A percentile compares a stretch with the other conserved stretches of the same genome.
Evolutionary conservation across 2,888 invertebrate genomes (phyloP).

Genomic region (Philaethria dido): DNA sequence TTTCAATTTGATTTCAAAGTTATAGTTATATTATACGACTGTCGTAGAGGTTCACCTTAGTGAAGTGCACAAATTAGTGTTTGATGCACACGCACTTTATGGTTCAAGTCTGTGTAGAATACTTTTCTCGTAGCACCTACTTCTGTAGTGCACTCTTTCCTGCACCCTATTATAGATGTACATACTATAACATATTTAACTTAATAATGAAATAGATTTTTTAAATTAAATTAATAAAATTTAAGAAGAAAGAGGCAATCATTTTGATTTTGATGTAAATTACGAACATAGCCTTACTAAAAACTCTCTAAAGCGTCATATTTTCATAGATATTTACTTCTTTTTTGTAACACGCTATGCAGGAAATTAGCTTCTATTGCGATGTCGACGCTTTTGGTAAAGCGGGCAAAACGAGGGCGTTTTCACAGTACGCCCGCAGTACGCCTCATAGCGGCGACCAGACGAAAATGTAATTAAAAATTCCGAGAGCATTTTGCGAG

Average conservation of each 20-base stretch:
- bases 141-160: slow-evolving; percentile 46
- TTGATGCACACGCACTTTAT: slow-evolving; percentile 54
- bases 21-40: slow-evolving; percentile 10
- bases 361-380: slow-evolving; percentile 84
- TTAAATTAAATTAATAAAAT: background rate
- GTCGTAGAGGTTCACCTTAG: slow-evolving; percentile 53
- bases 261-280: background rate
- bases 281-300: background rate
- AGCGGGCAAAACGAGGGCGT: slow-evolving; percentile 79
- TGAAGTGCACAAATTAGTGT: slow-evolving; percentile 56
- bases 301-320: slow-evolving; percentile 54
- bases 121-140: slow-evolving; percentile 46
- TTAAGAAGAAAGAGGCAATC: background rate
- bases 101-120: slow-evolving; percentile 43
- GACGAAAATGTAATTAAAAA: slow-evolving; percentile 84
- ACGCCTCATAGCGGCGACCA: slow-evolving; percentile 77
- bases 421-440: slow-evolving; percentile 70
- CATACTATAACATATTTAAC: slow-evolving; percentile 1
- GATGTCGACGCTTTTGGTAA: slow-evolving; percentile 81
- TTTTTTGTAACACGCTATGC: slow-evolving; percentile 79
- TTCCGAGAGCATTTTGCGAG: slow-evolving; percentile 82
- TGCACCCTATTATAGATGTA: slow-evolving; percentile 45
- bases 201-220: background rate
- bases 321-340: slow-evolving; percentile 63
- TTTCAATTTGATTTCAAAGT: background rate